Percentiles rank a stretch among this genome's conserved stretches.
Conservation (phyloP, 1,140 invertebrate genomes). For the Anastrepha obliqua region DNA sequence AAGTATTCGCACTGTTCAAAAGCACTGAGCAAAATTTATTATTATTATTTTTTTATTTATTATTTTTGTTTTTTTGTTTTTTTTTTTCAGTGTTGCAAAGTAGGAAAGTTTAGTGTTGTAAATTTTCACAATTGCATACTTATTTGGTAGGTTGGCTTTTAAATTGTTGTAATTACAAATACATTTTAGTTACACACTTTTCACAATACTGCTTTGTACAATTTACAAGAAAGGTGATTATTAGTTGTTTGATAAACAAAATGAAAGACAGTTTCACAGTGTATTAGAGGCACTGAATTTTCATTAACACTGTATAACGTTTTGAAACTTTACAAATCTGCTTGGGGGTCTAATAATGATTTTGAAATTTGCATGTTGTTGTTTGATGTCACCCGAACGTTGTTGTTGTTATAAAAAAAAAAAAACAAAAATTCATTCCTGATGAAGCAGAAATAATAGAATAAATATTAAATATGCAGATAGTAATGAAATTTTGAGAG, state of each 20-base stretch:
- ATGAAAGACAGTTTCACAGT: background rate
- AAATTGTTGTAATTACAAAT: background rate
- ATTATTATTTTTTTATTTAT: background rate
- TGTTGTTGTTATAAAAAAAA: too few species aligned
- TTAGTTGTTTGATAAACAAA: background rate
- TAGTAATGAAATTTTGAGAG: too few species aligned
- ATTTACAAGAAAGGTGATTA: constrained; percentile 1
- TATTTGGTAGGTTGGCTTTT: background rate
- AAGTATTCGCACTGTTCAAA: too few species aligned
- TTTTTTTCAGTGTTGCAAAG: background rate
- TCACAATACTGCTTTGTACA: background rate
- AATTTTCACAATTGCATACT: background rate
- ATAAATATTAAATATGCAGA: too few species aligned
- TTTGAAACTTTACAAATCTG: background rate
- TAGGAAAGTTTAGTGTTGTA: background rate
- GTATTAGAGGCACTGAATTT: constrained; percentile 30
- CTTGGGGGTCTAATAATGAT: background rate
- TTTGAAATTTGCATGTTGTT: too few species aligned
- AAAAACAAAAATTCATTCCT: too few species aligned
- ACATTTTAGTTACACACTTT: background rate
- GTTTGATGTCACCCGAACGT: too few species aligned
- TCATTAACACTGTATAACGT: background rate
- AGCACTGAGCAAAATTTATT: too few species aligned
- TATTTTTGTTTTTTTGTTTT: too few species aligned
- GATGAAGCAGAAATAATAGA: too few species aligned